Base-by-base conservation (phyloP, 2,888 invertebrate genomes). In the Scelioninae gen. 1 region DNA sequence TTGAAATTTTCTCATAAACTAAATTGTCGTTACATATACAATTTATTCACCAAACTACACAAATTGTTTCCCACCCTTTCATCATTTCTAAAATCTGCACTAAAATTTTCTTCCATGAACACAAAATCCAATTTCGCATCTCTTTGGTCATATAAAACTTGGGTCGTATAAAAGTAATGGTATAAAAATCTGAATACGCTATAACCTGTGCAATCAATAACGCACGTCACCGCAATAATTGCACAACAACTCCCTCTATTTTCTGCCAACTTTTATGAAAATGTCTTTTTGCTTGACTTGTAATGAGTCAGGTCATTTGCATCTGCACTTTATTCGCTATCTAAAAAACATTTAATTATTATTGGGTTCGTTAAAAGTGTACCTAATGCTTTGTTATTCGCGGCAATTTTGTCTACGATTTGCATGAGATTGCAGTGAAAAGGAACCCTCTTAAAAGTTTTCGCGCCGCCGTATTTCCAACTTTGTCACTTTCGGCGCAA, bases 361-460 rank as follows among this genome's bases (percentile, higher is more conserved):
- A 47, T 29, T 43, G 15, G 9, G 13, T 23, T n/a, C 47, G 56
- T 23, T 58, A 58, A 47, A 47, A 56, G 58, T 69, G 32, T 53
- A 11, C 47, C 69, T 47, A 58, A 69, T 58, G 69, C 45, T 56
- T 58, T 69, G 69, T 69, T 68, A 68, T 68, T 31, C 56, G 34
- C 69, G 47, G n/a, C 47, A 69, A 69, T 55, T 69, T 69, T 34
- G 55, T 58, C 15, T 23, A 34, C 16, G 23, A 69, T 69, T 69
- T 69, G 58, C 56, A 69, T 69, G 56, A 69, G 55, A 11, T 23
- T 23, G 58, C n/a, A 69, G 47, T 56, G 69, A 69, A 68, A 69
- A 47, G 32, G 34, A 9, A 45, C 47, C 69, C 45, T 69, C 69
- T 69, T 69, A 69, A 69, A 69, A 69, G 45, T n/a, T 69, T 69